Evolutionary conservation across 2,113 vertebrate species (phyloP).

Genomic region (Erpornis zantholeuca): DNA sequence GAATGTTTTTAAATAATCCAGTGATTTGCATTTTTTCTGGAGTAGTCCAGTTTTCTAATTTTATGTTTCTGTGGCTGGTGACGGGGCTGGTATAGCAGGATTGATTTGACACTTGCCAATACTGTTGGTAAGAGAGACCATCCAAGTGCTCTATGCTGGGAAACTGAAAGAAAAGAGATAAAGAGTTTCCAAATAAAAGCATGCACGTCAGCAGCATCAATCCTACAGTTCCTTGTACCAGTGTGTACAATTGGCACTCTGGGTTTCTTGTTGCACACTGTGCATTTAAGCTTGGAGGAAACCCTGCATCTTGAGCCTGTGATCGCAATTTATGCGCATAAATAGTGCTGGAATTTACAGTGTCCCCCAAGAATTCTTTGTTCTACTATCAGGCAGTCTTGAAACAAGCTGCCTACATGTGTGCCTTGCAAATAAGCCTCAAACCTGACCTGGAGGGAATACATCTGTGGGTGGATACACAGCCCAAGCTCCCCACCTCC

Average conservation of each 20-base stretch:
- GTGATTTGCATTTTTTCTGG: neutral
- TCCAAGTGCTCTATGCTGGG: neutral
- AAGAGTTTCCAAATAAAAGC: neutral
- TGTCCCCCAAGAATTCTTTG: neutral
- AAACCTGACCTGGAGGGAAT: neutral
- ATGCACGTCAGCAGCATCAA: neutral
- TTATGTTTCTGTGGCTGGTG: neutral
- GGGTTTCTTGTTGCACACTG: neutral
- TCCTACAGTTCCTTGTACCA: neutral
- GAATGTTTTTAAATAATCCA: neutral
- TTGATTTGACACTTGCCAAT: neutral
- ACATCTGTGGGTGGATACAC: neutral
- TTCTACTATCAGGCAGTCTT: neutral
- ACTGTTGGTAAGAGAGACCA: neutral
- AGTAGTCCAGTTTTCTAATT: neutral
- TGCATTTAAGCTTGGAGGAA: neutral
- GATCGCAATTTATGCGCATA: neutral
- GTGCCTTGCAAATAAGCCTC: neutral
- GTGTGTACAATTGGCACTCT: accelerated
- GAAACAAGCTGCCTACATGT: neutral
- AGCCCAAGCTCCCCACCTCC: neutral
- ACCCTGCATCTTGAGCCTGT: neutral
- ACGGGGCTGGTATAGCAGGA: neutral
- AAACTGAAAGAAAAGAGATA: neutral
- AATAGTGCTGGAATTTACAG: neutral